A percentile compares a stretch with the other conserved stretches of the same genome.
These are phyloP conservation scores for Parnassius apollo DNA, from an alignment of 2,888 invertebrate genomes.

Conservation along the genomic window DNA sequence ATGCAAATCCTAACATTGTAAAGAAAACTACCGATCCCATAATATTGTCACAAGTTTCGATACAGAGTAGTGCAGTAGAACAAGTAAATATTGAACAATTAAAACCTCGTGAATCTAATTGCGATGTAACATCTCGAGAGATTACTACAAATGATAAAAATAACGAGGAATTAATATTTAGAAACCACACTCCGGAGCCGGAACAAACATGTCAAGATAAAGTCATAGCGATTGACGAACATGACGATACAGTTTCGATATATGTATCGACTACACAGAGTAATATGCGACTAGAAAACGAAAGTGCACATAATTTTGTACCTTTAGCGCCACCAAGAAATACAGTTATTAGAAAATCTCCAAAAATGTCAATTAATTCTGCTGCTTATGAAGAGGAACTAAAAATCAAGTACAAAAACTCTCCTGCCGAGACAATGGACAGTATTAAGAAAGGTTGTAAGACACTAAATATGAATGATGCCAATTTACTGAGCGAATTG, in stretches of 20 bases:
- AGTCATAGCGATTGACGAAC: neutral
- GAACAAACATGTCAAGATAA: neutral
- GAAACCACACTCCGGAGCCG: neutral
- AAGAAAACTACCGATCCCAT: neutral
- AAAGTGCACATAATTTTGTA: conserved; percentile 1
- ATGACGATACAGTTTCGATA: neutral
- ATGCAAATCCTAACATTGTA: conserved; percentile 7
- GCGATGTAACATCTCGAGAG: neutral
- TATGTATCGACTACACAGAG: neutral
- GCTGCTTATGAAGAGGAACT: conserved; percentile 14
- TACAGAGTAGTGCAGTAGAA: neutral
- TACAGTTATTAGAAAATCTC: conserved; percentile 24
- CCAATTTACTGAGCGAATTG: neutral
- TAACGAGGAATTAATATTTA: too few relatives aligned
- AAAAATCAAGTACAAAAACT: neutral
- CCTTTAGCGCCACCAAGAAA: conserved; percentile 18
- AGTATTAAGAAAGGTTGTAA: neutral
- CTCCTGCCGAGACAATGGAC: neutral
- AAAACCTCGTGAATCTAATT: neutral
- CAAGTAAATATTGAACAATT: neutral
- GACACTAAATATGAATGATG: neutral
- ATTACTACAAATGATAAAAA: too few relatives aligned
- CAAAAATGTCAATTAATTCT: conserved; percentile 14
- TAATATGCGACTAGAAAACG: neutral
- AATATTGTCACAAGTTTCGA: neutral